Evolutionary conservation across 2,797 vertebrate genomes (phyloP), one percentile per base, ranked within the genome.

Genomic region (Pygocentrus nattereri): DNA sequence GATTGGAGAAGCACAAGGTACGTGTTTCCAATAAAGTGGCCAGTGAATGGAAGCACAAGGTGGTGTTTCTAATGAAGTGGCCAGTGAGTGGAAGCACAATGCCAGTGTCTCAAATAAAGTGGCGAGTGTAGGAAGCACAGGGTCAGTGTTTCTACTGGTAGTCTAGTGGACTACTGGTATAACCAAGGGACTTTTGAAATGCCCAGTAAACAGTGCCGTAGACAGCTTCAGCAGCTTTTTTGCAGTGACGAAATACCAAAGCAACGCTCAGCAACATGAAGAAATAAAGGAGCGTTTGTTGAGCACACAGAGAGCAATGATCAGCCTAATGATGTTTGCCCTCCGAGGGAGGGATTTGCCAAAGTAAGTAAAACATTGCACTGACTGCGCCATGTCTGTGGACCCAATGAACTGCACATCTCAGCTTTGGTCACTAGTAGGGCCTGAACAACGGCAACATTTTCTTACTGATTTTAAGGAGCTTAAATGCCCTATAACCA

Each of bases 181-280:
- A 34, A 19, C 18, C 34, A 10, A 38, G 18, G 72, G 75, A 56
- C 69, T 73, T 62, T 76, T 73, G 44, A 75, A 62, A 70, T 44
- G 68, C 0, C 11, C 30, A 47, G 80, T 44, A 74, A 41, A 62
- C 74, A 21, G 67, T 52, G 23, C 59, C 49, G 41, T 78, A 81
- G 44, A 65, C 47, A 65, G 73, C 74, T 31, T 77, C 80, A 82
- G 74, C 58, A 82, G 25, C 69, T 44, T 27, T n/a, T 16, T 68
- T 59, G 16, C 34, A 15, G 23, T 82, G 74, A 71, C 44, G 54
- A 82, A 82, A 82, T 4, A 19, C 50, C 50, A 52, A 18, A 11
- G 50, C 50, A 52, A 50, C 49, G 6, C 15, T 50, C 65, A 0
- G 74, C 31, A 59, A 81, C 64, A 74, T 8, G 56, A 23, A 64